phyloP scores from a whole-genome alignment of 1,140 invertebrate species.

The Chionoecetes opilio region DNA sequence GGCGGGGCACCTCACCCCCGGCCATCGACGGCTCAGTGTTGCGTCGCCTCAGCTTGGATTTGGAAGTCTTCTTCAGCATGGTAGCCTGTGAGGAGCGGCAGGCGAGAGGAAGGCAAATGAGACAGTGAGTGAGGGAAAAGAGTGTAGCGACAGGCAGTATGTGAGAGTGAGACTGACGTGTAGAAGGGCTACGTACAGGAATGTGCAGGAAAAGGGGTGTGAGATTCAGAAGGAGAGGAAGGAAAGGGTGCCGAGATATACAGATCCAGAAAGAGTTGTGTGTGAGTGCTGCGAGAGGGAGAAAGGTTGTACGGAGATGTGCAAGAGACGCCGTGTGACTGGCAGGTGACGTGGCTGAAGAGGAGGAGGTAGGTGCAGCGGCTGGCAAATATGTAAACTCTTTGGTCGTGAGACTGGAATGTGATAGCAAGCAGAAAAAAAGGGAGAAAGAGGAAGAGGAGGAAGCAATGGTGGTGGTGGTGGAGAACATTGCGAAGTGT shows the following conservation, averaged over 20 bases:
- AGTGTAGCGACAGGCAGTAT: neutral
- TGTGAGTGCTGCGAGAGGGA: neutral
- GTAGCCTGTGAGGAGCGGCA: conserved; percentile 79
- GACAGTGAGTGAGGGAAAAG: conserved; percentile 11
- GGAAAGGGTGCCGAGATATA: neutral
- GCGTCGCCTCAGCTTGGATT: conserved; percentile 80
- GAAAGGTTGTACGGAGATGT: neutral
- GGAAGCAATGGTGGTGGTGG: too few species aligned
- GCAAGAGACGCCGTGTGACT: neutral
- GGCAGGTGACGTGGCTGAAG: neutral
- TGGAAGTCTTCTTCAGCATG: conserved; percentile 82
- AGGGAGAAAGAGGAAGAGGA: neutral
- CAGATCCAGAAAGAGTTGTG: conserved; percentile 4
- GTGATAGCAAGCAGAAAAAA: neutral
- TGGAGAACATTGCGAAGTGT: too few species aligned
- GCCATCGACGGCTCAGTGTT: conserved; percentile 82
- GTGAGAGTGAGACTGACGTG: neutral
- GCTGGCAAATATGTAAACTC: conserved; percentile 89
- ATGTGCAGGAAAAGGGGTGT: neutral
- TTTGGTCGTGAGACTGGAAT: conserved; percentile 86
- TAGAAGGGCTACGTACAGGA: neutral
- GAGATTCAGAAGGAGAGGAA: conserved; percentile 3
- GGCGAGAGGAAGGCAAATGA: conserved; percentile 40
- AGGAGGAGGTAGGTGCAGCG: conserved; percentile 87
- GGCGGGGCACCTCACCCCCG: conserved; percentile 61